Conservation (phyloP, 2,797 vertebrate genomes). For the Muraenolepis orangiensis region DNA sequence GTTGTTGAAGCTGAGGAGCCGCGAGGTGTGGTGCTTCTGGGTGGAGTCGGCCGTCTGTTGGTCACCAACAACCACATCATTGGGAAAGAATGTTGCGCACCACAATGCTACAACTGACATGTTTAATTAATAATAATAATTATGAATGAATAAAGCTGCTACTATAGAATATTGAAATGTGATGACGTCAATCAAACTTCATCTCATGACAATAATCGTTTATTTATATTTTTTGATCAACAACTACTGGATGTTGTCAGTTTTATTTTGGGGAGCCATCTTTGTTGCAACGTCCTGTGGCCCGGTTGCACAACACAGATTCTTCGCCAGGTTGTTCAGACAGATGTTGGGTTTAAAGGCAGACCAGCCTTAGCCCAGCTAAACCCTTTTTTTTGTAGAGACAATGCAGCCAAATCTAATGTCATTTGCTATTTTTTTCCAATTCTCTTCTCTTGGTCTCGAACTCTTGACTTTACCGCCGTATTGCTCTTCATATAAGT, state of each 20-base stretch:
- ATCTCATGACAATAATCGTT: not conserved
- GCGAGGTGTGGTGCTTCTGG: not conserved
- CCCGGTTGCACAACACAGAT: not conserved
- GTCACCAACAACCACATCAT: not conserved
- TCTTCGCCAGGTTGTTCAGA: constrained; percentile 5
- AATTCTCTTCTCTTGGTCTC: not conserved
- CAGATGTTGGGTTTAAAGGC: constrained; percentile 12
- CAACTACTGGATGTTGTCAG: not conserved
- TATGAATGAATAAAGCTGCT: too few species aligned
- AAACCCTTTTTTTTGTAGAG: constrained; percentile 11
- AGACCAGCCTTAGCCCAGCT: constrained; percentile 30
- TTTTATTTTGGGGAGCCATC: not conserved
- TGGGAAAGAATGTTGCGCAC: not conserved
- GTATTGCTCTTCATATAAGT: not conserved
- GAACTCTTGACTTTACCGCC: not conserved
- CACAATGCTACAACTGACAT: not conserved
- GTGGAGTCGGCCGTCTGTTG: too few species aligned
- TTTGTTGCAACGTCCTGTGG: not conserved
- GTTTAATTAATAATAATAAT: not conserved
- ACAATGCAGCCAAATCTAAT: not conserved
- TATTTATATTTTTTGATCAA: not conserved
- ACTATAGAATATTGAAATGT: not conserved
- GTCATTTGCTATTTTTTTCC: not conserved
- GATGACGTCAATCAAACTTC: not conserved
- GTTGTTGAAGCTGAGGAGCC: not conserved